Conservation (phyloP, 2,888 invertebrate species). For the Agrilus cyanescens region DNA sequence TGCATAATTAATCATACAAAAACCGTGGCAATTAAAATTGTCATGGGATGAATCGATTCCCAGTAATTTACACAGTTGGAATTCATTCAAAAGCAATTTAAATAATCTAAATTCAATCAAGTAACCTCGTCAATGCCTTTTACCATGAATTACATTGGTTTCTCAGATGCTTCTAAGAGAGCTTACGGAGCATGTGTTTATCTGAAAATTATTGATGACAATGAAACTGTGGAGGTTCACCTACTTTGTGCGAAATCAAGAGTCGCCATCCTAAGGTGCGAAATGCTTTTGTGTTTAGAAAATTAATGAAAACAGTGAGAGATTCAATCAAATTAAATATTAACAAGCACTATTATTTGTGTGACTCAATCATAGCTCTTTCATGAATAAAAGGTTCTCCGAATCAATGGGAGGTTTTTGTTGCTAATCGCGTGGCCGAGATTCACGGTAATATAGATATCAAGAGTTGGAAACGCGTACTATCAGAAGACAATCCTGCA, state of each 20-base stretch:
- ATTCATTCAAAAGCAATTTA: constrained; percentile 3
- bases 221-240: background rate
- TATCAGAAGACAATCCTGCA: too few relatives aligned
- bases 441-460: constrained; percentile 17
- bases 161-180: constrained; percentile 12
- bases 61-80: constrained; percentile 6
- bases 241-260: constrained; percentile 10
- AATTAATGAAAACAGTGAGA: constrained; percentile 11
- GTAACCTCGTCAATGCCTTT: constrained; percentile 7
- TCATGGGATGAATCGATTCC: constrained; percentile 21
- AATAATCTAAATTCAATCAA: constrained; percentile 7
- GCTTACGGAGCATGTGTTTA: constrained; percentile 9
- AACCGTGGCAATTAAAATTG: constrained; percentile 16
- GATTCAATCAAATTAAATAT: constrained; percentile 3
- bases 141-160: constrained; percentile 14
- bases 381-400: constrained; percentile 7
- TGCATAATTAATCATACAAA: constrained; percentile 20
- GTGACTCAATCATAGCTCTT: constrained; percentile 9
- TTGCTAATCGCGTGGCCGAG: constrained; percentile 20
- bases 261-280: constrained; percentile 9
- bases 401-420: constrained; percentile 9
- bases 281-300: constrained; percentile 20
- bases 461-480: constrained; percentile 19
- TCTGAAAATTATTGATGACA: constrained; percentile 2
- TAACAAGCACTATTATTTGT: constrained; percentile 9